Conservation (phyloP, 35 echinoderm and acorn worm species). For the Apostichopus parvimensis region DNA sequence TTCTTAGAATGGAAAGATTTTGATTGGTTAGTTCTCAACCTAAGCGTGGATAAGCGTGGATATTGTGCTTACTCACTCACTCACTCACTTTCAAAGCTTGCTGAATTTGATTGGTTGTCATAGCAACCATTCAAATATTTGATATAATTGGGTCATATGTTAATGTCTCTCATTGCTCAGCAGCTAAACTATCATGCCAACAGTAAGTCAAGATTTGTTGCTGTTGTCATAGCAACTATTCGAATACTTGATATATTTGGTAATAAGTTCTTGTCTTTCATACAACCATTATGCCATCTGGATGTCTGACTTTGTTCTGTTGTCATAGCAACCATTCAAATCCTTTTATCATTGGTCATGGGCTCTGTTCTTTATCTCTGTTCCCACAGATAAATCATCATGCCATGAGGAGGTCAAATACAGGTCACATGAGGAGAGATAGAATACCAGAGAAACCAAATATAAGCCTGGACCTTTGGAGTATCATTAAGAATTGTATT, state of each 20-base stretch:
- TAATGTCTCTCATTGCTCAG: not conserved
- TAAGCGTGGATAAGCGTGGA: too few relatives aligned
- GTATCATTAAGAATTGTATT: constrained; percentile 98
- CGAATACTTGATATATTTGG: not conserved
- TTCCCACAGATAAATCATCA: constrained; percentile 7
- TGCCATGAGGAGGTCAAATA: constrained; percentile 5
- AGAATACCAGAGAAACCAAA: constrained; percentile 80
- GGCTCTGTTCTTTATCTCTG: not conserved
- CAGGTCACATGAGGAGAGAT: constrained; percentile 60
- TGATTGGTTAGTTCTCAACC: too few relatives aligned
- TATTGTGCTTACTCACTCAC: too few relatives aligned
- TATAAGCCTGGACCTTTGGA: constrained; percentile 92
- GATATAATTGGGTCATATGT: not conserved
- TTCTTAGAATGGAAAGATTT: too few relatives aligned
- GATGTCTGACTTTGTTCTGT: too few relatives aligned
- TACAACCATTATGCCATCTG: too few relatives aligned
- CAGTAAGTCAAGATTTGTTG: not conserved
- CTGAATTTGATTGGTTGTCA: too few relatives aligned
- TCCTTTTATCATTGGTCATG: not conserved
- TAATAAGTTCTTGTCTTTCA: not conserved
- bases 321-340: too few relatives aligned
- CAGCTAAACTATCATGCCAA: not conserved
- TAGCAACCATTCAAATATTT: not conserved
- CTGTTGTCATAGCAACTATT: too few relatives aligned
- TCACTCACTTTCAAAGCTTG: too few relatives aligned